Evolutionary conservation across 2,113 vertebrate species (phyloP), one percentile per base, ranked within the genome.

Genomic region (Pygoscelis antarcticus): DNA sequence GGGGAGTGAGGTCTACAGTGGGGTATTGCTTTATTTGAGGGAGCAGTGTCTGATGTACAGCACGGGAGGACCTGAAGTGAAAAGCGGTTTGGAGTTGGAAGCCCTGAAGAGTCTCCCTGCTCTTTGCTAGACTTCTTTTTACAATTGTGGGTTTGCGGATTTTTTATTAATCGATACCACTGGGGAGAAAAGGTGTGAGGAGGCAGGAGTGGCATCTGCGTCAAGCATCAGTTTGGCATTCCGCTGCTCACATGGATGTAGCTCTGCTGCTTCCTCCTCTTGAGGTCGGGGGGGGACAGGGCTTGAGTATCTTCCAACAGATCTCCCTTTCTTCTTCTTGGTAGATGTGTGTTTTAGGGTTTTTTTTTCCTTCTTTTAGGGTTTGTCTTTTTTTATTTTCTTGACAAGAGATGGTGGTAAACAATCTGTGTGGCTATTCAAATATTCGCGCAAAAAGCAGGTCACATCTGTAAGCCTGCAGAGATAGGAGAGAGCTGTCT

Each of bases 281-380:
- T 40, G 29, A 64, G 36, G 10, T 12, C 6, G 2, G 4, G 22
- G 18, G 3, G 42, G 10, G n/a, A 32, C 19, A 32, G 29, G 32
- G 34, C 54, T 77, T 72, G 25, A 81, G 10, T 72, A n/a, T 38
- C 21, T 84, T 84, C 46, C 34, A 70, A 3, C 8, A 82, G 49
- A 55, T 2, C 6, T 65, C n/a, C 9, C 27, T 51, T 60, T 61
- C 58, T 71, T 71, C 19, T 81, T 86, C 26, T 65, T 68, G 47
- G n/a, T 80, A 68, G 46, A 18, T 40, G 12, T 0, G 4, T 57
- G 23, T 15, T 30, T 61, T 60, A 42, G 42, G 5, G 0, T 51
- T 9, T 47, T 69, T 38, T n/a, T 52, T 62, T 44, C 2, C 9
- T 65, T 61, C 11, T 34, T 83, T 70, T 40, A 27, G 34, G 7